Evolutionary conservation across 2,113 vertebrate genomes (phyloP), one percentile per base, ranked within the genome.

Genomic region (Trachemys scripta): DNA sequence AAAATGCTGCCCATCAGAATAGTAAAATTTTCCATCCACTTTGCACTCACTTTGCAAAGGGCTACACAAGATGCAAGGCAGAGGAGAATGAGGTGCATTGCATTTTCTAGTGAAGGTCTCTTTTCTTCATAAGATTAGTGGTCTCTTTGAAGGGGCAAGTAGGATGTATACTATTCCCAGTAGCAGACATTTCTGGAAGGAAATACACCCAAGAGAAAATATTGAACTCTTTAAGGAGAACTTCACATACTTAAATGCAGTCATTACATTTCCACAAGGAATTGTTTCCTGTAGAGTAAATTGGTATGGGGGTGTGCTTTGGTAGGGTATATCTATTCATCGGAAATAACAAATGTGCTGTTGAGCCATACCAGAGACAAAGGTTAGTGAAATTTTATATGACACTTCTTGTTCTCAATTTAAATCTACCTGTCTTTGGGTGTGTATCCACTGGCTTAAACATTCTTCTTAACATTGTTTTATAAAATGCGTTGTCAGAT

Each of bases 221-320:
- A 84, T 0, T 59, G 24, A 57, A 84, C 95, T 92, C 93, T 94
- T 57, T 47, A 14, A 87, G 92, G 97, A 95, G n/a, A 49, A 76
- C 82, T 94, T 87, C 92, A 75, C 95, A 79, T n/a, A 54, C 88
- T 97, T 97, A 95, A 94, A 89, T 56, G 47, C 42, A 24, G 85
- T 96, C 97, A 97, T 98, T 94, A 95, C 83, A 80, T 56, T 94
- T 97, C 94, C 95, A 80, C 6, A 3, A 89, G 96, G 96, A 98
- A 84, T 94, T 92, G 81, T 57, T 49, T 82, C 83, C 47, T 19
- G 29, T 38, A 90, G 75, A 19, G 2, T 78, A 45, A 93, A 90
- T 20, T 78, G 85, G 45, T 19, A 35, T 54, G 79, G 69, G 57
- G 86, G 56, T 79, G 42, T 96, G 86, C 79, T 95, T 82, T 59